Percentiles rank a stretch among this genome's conserved stretches.
phyloP scores from a whole-genome alignment of 2,797 vertebrate genomes.

The Takifugu rubripes region DNA sequence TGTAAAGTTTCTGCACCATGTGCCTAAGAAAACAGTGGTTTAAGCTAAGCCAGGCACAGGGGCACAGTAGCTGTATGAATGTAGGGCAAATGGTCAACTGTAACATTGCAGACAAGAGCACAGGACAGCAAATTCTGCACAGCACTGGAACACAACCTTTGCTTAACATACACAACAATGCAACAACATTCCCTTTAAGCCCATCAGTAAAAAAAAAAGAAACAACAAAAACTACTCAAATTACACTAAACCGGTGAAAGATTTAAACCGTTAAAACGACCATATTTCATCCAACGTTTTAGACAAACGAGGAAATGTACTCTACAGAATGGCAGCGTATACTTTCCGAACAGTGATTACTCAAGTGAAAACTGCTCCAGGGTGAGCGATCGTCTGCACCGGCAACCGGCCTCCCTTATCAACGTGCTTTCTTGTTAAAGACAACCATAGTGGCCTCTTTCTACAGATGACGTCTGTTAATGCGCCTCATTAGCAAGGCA shows the following conservation, averaged over 20 bases:
- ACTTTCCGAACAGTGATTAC: too few relatives aligned
- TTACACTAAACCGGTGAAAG: neutral
- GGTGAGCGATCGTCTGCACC: conserved; percentile 20
- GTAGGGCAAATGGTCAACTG: conserved; percentile 56
- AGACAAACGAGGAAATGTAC: neutral
- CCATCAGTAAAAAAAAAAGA: too few relatives aligned
- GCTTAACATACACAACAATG: conserved; percentile 25
- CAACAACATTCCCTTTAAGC: conserved; percentile 24
- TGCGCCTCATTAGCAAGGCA: conserved; percentile 29
- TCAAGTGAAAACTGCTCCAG: neutral
- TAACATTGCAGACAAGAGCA: conserved; percentile 49
- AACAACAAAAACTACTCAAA: too few relatives aligned
- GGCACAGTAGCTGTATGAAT: conserved; percentile 45
- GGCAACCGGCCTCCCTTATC: conserved; percentile 33
- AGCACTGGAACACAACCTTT: conserved; percentile 38
- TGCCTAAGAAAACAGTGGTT: too few relatives aligned
- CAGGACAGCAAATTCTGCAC: conserved; percentile 52
- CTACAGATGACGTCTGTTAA: conserved; percentile 66
- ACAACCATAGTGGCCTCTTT: conserved; percentile 61
- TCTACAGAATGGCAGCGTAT: neutral
- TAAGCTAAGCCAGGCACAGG: conserved; percentile 2
- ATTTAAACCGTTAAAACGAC: neutral
- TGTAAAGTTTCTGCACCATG: neutral
- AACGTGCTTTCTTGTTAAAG: conserved; percentile 55
- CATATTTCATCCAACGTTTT: conserved; percentile 16